Base-by-base conservation (phyloP, 2,888 invertebrate species). In the Eurytoma adleriae region DNA sequence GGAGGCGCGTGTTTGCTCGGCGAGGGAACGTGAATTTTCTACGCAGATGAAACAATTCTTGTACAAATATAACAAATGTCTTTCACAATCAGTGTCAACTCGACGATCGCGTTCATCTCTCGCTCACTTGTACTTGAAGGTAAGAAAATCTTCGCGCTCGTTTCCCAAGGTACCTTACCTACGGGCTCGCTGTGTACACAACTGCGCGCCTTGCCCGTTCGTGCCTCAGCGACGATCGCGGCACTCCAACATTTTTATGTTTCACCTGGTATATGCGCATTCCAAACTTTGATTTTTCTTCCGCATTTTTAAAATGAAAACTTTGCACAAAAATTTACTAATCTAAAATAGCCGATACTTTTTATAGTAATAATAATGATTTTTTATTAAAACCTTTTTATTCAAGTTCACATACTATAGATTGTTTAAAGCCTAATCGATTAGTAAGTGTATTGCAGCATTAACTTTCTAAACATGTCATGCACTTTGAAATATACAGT, bases 31-130 rank as follows among this genome's bases (percentile, higher is more conserved):
- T 52, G 62, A 62, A 77, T 79, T 67, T 68, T 64, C 56, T 48
- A 48, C n/a, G 69, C 7, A 50, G 69, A 62, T 76, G 76, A 80
- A 80, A 80, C 71, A 50, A 72, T 72, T 76, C 72, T 77, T 76
- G 27, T 72, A 68, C 76, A 80, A 80, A 80, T 68, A 80, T 66
- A 24, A 66, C 52, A 62, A 68, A 68, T 24, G 20, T 72, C 67
- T 80, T 80, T 80, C 76, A 61, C 80, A 80, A 80, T 77, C 72
- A 80, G 76, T 76, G 80, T 80, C 76, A 80, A 80, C 80, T 80
- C 68, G 30, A 71, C 56, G 72, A 71, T 80, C 72, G 50, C 67
- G 72, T 71, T 61, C 72, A 62, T 82, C 70, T 59, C 30, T 30
- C 61, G 75, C 64, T 56, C 67, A 72, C 78, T 78, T 69, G 67